phyloP scores from a whole-genome alignment of 37 sponge, comb jelly and placozoan genomes.

The Hexactinellida sp. region DNA sequence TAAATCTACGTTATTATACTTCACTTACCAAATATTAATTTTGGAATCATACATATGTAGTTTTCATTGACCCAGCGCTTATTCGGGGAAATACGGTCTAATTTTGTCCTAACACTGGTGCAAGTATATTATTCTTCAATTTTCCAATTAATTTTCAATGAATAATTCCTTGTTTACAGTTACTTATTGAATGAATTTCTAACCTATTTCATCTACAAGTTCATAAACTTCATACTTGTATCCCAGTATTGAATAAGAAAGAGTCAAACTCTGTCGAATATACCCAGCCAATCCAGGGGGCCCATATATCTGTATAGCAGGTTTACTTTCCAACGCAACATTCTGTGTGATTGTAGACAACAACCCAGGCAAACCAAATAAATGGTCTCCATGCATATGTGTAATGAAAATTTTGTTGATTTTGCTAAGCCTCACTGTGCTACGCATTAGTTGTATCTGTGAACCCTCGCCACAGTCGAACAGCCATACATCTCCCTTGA shows the following conservation, averaged over 20 bases:
- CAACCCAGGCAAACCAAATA: constrained; percentile 83
- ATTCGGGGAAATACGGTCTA: too few species aligned
- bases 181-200: too few species aligned
- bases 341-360: constrained; percentile 60
- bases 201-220: constrained; percentile 33
- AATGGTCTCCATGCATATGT: constrained; percentile 87
- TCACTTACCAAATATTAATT: too few species aligned
- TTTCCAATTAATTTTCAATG: too few species aligned
- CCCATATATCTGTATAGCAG: constrained; percentile 60
- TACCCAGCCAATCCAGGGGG: constrained; percentile 64
- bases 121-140: too few species aligned
- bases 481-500: constrained; percentile 45
- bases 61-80: too few species aligned
- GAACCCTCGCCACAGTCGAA: constrained; percentile 92
- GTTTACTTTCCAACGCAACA: constrained; percentile 21
- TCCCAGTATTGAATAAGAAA: constrained; percentile 58
- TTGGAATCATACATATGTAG: too few species aligned
- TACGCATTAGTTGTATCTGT: constrained; percentile 73
- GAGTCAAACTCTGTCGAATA: constrained; percentile 41
- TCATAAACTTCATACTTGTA: constrained; percentile 58
- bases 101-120: too few species aligned
- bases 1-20: too few species aligned
- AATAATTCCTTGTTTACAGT: too few species aligned
- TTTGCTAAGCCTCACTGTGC: constrained; percentile 52
- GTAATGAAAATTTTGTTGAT: constrained; percentile 72